These are phyloP conservation scores for Schizopygopsis pylzovi DNA, from an alignment of 2,797 vertebrate genomes.

Conservation along the genomic window DNA sequence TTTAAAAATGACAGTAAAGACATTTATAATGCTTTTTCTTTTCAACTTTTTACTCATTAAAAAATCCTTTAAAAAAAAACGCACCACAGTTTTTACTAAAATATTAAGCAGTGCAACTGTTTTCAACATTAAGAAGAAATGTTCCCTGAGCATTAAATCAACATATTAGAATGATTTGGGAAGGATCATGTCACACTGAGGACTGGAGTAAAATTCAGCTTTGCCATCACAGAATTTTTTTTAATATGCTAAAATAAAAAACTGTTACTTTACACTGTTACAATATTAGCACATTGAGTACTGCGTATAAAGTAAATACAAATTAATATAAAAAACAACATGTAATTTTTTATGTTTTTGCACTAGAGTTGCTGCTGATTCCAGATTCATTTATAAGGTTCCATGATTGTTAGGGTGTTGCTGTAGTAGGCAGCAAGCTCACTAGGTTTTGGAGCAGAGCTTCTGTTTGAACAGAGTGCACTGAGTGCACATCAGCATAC, in stretches of 20 bases:
- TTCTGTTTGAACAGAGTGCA: slow-evolving; percentile 4
- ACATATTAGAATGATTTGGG: no score
- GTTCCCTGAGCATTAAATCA: no score
- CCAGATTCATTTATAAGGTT: neutral
- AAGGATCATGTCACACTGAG: no score
- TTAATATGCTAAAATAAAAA: no score
- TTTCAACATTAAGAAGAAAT: no score
- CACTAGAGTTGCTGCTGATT: neutral
- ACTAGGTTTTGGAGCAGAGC: slow-evolving; percentile 4
- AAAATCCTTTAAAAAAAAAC: neutral
- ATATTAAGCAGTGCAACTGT: no score
- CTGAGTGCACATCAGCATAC: slow-evolving; percentile 12
- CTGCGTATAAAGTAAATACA: neutral
- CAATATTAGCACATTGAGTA: no score
- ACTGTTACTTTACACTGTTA: no score
- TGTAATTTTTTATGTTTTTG: no score
- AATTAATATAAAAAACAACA: neutral
- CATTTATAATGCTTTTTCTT: neutral
- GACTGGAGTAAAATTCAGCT: no score
- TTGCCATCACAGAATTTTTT: no score
- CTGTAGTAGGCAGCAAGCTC: neutral
- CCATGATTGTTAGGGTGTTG: neutral
- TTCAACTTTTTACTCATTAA: neutral
- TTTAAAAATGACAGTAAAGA: neutral
- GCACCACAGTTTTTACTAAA: no score